A percentile compares a stretch with the other conserved stretches of the same genome.
Evolutionary conservation across 2,113 vertebrate genomes (phyloP).

Genomic region (Gymnorhina tibicen): DNA sequence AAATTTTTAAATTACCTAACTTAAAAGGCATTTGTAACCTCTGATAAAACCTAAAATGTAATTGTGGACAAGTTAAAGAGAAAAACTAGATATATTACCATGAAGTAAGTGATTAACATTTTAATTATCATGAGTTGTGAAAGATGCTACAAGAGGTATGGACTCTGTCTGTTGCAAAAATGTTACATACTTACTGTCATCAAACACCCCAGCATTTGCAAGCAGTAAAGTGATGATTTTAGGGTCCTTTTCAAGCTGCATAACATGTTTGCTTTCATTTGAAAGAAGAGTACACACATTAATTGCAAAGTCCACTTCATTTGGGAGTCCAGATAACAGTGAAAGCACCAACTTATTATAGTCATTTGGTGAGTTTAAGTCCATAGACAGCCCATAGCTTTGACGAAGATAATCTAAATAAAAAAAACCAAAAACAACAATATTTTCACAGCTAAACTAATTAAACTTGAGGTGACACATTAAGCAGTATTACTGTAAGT

Average conservation of each 20-base stretch:
- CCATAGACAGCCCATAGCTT: constrained; percentile 96
- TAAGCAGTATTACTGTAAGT: neutral
- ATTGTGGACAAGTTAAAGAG: neutral
- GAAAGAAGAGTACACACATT: constrained; percentile 98
- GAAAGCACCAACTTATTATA: constrained; percentile 99
- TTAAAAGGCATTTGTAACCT: neutral
- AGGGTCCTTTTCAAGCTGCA: constrained; percentile 99
- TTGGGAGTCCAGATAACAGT: constrained; percentile 96
- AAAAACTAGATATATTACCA: neutral
- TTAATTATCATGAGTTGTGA: neutral
- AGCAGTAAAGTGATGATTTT: constrained; percentile 97
- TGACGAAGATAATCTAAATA: constrained; percentile 96
- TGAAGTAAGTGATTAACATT: neutral
- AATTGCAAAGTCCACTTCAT: constrained; percentile 99
- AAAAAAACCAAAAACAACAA: neutral
- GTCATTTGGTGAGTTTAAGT: constrained; percentile 93
- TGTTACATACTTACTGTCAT: constrained; percentile 85
- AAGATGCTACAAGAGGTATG: neutral
- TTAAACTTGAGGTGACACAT: neutral
- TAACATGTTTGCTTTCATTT: constrained; percentile 98
- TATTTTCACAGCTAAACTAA: neutral
- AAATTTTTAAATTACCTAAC: neutral
- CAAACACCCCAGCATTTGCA: constrained; percentile 96
- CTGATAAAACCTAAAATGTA: neutral
- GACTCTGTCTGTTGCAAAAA: neutral